Conservation (phyloP, 2,797 vertebrate genomes). For the Gila robusta region DNA sequence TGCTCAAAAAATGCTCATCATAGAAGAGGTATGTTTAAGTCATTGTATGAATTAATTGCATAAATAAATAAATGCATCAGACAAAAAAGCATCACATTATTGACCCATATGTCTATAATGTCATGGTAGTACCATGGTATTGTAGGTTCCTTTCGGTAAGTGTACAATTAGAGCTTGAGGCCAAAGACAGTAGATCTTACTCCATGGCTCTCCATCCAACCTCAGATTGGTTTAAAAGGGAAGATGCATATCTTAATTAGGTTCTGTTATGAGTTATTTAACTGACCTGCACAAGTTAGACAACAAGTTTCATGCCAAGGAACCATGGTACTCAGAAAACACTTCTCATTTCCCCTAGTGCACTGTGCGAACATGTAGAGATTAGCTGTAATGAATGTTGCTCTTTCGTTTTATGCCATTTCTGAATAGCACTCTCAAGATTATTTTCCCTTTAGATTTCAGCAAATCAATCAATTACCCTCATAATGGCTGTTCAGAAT, state of each 20-base stretch:
- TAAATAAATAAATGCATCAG: background rate
- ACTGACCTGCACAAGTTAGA: slow-evolving; percentile 30
- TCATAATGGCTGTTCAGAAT: slow-evolving; percentile 27
- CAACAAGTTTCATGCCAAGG: slow-evolving; percentile 26
- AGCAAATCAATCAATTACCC: slow-evolving; percentile 46
- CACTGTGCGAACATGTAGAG: background rate
- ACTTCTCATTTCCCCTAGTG: slow-evolving; percentile 31
- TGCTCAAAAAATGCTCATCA: background rate
- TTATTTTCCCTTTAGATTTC: slow-evolving; percentile 49
- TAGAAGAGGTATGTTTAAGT: background rate
- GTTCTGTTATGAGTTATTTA: slow-evolving; percentile 8
- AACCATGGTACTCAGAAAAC: slow-evolving; percentile 22
- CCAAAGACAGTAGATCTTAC: slow-evolving; percentile 4
- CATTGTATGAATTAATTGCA: background rate
- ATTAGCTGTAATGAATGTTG: slow-evolving; percentile 37
- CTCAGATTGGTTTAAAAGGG: slow-evolving; percentile 13
- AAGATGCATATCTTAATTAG: slow-evolving; percentile 32
- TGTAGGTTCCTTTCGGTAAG: background rate
- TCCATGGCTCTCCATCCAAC: background rate
- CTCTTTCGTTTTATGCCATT: slow-evolving; percentile 37
- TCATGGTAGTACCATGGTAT: background rate
- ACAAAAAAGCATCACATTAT: background rate
- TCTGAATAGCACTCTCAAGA: slow-evolving; percentile 41
- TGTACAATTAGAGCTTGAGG: background rate
- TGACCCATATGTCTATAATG: background rate